Conservation (phyloP, 2,888 invertebrate genomes). For the Nomada lathburiana region DNA sequence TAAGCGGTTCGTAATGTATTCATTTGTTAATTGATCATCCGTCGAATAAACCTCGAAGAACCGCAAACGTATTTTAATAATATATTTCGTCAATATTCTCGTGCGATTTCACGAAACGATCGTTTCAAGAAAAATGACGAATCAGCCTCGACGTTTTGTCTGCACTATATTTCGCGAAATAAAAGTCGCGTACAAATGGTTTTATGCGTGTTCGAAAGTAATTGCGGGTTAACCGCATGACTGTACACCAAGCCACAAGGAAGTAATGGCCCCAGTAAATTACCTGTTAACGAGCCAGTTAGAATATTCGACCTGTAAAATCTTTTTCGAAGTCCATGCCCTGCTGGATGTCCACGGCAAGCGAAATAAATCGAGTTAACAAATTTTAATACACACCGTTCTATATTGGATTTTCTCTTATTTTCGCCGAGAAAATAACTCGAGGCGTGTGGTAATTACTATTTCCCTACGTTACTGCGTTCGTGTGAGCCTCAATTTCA, state of each 20-base stretch:
- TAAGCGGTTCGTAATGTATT: neutral
- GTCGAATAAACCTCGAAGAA: neutral
- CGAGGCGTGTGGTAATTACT: slow-evolving; percentile 13
- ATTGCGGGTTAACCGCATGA: neutral
- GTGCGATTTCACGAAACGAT: too few species aligned
- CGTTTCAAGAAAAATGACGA: too few species aligned
- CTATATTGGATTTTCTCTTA: slow-evolving; percentile 10
- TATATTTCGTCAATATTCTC: too few species aligned
- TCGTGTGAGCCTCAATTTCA: neutral
- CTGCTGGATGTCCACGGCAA: slow-evolving; percentile 2
- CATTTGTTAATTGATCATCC: neutral
- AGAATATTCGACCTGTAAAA: neutral
- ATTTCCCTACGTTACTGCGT: neutral
- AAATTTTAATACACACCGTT: neutral
- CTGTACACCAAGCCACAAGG: neutral
- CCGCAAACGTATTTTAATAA: too few species aligned
- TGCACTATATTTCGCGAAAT: too few species aligned
- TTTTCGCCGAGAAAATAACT: neutral
- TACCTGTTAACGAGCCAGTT: neutral
- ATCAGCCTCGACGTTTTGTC: too few species aligned
- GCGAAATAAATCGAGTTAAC: neutral
- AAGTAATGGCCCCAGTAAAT: neutral
- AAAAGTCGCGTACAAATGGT: too few species aligned
- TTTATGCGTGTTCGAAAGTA: too few species aligned
- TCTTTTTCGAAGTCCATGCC: neutral